phyloP scores from a whole-genome alignment of 2,888 invertebrate genomes.

The Acanthosepion lycidas region DNA sequence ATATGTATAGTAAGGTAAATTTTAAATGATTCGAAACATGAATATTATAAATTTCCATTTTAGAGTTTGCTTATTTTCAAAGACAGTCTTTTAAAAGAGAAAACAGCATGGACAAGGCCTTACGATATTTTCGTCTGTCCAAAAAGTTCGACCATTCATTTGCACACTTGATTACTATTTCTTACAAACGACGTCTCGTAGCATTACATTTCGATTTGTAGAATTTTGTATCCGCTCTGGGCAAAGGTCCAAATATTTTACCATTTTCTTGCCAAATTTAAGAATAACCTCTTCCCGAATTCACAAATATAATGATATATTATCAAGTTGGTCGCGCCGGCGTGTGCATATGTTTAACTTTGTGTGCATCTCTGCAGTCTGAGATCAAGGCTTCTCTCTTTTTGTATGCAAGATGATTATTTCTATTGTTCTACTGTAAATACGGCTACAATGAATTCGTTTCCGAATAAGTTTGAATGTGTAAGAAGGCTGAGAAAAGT shows the following conservation, averaged over 20 bases:
- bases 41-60: background rate
- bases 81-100: background rate
- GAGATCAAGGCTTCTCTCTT: too few species aligned
- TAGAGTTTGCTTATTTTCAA: background rate
- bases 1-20: too few species aligned
- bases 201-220: background rate
- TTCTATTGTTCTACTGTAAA: too few species aligned
- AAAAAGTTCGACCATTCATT: background rate
- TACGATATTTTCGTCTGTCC: background rate
- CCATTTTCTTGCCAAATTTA: background rate
- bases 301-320: background rate
- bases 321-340: background rate
- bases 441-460: too few species aligned
- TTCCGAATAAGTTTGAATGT: too few species aligned
- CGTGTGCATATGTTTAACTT: background rate
- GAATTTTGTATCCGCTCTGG: background rate
- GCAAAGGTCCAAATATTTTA: background rate
- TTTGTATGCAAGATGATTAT: too few species aligned
- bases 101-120: background rate
- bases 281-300: background rate
- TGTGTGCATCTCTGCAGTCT: background rate
- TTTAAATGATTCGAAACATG: too few species aligned
- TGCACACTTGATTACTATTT: constrained; percentile 6
- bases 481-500: too few species aligned
- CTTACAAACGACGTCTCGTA: background rate